phyloP scores from a whole-genome alignment of 2,797 vertebrate genomes.

The Strix occidentalis region DNA sequence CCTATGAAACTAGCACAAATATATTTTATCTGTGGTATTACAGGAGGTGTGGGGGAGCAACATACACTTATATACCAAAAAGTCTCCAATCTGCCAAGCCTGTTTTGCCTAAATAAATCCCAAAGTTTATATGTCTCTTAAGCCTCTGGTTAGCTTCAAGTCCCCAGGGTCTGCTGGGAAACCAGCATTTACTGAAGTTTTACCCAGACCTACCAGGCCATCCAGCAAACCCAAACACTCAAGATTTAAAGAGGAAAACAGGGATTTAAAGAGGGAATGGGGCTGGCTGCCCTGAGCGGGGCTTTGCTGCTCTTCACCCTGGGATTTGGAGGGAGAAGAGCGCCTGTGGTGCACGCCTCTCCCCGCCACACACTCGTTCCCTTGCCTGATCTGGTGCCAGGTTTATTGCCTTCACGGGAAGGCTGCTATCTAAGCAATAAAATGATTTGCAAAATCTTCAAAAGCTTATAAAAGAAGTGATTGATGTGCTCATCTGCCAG shows the following conservation, averaged over 20 bases:
- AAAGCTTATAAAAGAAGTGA: background rate
- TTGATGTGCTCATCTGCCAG: background rate
- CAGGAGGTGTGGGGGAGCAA: no score
- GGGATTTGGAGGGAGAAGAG: background rate
- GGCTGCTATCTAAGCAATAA: background rate
- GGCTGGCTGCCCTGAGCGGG: background rate
- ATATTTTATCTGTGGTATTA: background rate
- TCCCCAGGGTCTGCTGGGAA: background rate
- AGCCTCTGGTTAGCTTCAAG: background rate
- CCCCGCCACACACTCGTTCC: rapidly evolving
- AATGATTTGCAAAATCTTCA: background rate
- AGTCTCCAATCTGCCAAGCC: background rate
- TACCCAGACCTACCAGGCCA: no score
- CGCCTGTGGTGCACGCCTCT: rapidly evolving
- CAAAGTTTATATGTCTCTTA: background rate
- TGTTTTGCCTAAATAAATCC: background rate
- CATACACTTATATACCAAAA: background rate
- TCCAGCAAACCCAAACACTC: background rate
- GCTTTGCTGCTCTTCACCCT: background rate
- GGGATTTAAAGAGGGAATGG: no score
- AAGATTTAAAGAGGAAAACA: background rate
- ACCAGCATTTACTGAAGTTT: no score
- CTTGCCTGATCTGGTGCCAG: background rate
- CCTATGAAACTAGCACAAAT: background rate
- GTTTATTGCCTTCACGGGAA: background rate